Evolutionary conservation across 2,888 invertebrate genomes (phyloP), one percentile per base, ranked within the genome.

Genomic region (Phrixothrix hirtus): DNA sequence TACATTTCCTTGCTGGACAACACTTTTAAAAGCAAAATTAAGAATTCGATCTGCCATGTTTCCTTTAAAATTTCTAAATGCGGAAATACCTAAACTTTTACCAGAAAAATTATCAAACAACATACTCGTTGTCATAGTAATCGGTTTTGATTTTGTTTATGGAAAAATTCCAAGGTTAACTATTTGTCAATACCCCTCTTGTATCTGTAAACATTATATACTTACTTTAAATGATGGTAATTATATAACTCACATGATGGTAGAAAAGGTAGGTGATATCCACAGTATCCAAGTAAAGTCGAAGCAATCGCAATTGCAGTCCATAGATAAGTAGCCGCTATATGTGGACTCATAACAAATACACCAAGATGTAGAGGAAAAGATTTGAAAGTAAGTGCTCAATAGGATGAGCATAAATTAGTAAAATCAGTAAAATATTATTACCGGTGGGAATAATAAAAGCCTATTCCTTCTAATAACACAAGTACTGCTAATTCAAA

Each of bases 401-500:
- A 31, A 89, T 71, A 0, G 92, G 91, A 75, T 92, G 89, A 62
- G 88, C 87, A 72, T 92, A 92, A 30, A 90, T 78, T 9, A 89
- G n/a, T n/a, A n/a, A n/a, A n/a, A n/a, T n/a, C n/a, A n/a, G n/a
- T n/a, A n/a, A n/a, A n/a, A n/a, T n/a, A n/a, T n/a, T n/a, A n/a
- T 58, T 73, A 86, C 81, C 91, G 84, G 75, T 92, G 92, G 6
- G 88, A 86, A 70, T 92, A 92, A 72, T 92, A 92, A 73, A 92
- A 92, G 44, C 84, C 85, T 59, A 89, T 79, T 75, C 92, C 92
- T 71, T 91, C 89, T 64, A 87, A 82, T 13, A 91, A 72, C 59
- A 88, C 84, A 70, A 85, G 87, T 36, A 89, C 78, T 1, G 84
- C 83, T 49, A 92, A 75, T 73, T 92, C 87, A 41, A 86, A 81